These are phyloP conservation scores for Dynastes hyllus DNA, from an alignment of 2,888 invertebrate species.

Conservation along the genomic window DNA sequence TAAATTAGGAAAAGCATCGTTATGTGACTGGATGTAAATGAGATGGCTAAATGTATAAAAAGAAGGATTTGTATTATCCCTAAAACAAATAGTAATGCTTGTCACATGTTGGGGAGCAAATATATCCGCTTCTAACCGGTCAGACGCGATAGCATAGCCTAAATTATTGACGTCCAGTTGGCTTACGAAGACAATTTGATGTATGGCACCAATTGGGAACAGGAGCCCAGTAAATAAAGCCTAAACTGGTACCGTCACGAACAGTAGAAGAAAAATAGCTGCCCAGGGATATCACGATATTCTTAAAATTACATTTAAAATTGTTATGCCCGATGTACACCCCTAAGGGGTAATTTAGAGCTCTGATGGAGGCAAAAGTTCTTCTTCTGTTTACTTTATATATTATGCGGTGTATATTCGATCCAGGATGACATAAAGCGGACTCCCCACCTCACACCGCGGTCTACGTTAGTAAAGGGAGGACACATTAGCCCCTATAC, in stretches of 20 bases:
- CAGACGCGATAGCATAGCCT: slow-evolving; percentile 53
- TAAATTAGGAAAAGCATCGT: slow-evolving; percentile 44
- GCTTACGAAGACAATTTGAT: slow-evolving; percentile 69
- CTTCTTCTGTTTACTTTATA: slow-evolving; percentile 65
- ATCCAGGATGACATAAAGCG: slow-evolving; percentile 60
- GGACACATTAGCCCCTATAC: slow-evolving; percentile 63
- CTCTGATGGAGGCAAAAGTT: slow-evolving; percentile 52
- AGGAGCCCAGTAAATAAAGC: slow-evolving; percentile 67
- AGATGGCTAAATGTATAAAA: not conserved
- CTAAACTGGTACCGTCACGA: slow-evolving; percentile 62
- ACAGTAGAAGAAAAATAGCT: slow-evolving; percentile 65
- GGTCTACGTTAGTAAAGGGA: slow-evolving; percentile 23
- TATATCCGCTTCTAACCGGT: slow-evolving; percentile 51
- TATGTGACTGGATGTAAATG: slow-evolving; percentile 23
- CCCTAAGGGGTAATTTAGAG: slow-evolving; percentile 57
- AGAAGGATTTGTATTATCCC: too few relatives aligned
- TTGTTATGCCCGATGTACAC: slow-evolving; percentile 60
- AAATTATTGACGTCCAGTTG: slow-evolving; percentile 69
- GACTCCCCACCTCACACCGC: slow-evolving; percentile 46
- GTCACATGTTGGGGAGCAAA: too few relatives aligned
- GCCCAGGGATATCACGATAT: slow-evolving; percentile 65
- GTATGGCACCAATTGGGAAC: slow-evolving; percentile 68
- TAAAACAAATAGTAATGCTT: too few relatives aligned
- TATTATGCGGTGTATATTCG: slow-evolving; percentile 62
- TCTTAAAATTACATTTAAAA: slow-evolving; percentile 69